These are phyloP conservation scores for Dusona sp. DNA, from an alignment of 2,888 invertebrate species.

Conservation along the genomic window DNA sequence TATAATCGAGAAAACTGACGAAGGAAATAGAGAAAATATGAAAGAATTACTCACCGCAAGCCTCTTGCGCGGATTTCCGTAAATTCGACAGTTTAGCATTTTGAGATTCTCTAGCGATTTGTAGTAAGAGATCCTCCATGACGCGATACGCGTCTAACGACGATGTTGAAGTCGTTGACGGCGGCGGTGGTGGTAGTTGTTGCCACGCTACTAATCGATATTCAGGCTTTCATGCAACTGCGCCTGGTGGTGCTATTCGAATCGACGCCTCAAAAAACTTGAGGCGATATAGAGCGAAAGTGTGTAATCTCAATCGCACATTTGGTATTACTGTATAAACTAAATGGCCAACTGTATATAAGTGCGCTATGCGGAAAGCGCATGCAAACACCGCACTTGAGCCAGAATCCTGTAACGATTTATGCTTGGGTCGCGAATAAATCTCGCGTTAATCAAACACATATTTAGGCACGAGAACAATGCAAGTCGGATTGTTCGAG, in stretches of 20 bases:
- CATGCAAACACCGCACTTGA: constrained; percentile 49
- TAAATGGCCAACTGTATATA: constrained; percentile 28
- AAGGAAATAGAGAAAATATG: not conserved
- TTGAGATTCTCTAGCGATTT: constrained; percentile 93
- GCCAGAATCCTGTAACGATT: constrained; percentile 44
- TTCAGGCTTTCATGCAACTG: constrained; percentile 65
- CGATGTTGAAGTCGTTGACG: constrained; percentile 68
- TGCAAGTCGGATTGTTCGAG: not conserved
- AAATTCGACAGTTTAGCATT: constrained; percentile 91
- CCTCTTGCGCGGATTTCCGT: constrained; percentile 94
- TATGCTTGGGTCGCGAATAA: not conserved
- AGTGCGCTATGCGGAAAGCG: constrained; percentile 65
- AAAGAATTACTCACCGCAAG: constrained; percentile 90
- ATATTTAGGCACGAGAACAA: not conserved
- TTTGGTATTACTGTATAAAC: constrained; percentile 43
- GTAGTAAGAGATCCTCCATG: constrained; percentile 95
- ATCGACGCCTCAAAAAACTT: constrained; percentile 50
- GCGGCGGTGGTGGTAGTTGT: constrained; percentile 54
- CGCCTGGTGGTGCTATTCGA: constrained; percentile 46
- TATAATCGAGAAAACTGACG: not conserved
- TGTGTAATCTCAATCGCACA: constrained; percentile 3
- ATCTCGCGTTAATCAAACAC: not conserved
- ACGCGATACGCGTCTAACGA: constrained; percentile 70
- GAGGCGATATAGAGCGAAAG: not conserved
- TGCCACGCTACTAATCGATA: constrained; percentile 82